Percentiles rank a stretch among this genome's conserved stretches.
phyloP scores from a whole-genome alignment of 2,113 vertebrate genomes.

The Plecturocebus donacophilus region DNA sequence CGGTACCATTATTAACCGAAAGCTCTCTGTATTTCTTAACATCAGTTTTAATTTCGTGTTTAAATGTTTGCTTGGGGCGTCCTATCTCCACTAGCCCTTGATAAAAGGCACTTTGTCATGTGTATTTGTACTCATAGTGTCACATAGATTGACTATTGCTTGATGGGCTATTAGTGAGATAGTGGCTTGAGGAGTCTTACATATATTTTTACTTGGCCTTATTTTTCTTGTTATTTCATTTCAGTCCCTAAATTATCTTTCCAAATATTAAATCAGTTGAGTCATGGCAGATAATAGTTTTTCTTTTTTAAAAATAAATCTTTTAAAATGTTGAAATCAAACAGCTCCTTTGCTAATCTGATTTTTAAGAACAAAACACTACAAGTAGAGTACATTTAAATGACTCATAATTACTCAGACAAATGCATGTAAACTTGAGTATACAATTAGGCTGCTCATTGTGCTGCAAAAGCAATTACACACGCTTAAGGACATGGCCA shows the following conservation, averaged over 20 bases:
- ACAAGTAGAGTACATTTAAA: constrained; percentile 68
- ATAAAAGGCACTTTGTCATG: fast-evolving
- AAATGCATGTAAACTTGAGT: constrained; percentile 77
- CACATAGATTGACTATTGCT: fast-evolving
- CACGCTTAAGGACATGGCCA: constrained; percentile 67
- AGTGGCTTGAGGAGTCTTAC: background rate
- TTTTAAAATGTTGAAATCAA: constrained; percentile 71
- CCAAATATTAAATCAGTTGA: background rate
- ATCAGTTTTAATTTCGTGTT: background rate
- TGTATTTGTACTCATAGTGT: background rate
- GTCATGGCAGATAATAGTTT: background rate
- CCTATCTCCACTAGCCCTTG: background rate
- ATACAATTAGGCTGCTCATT: constrained; percentile 82
- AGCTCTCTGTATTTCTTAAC: background rate
- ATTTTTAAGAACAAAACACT: constrained; percentile 74
- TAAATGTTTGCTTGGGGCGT: background rate
- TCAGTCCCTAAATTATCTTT: background rate
- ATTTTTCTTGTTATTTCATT: background rate
- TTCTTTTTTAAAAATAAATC: constrained; percentile 46
- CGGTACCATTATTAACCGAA: background rate
- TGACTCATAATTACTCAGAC: constrained; percentile 76
- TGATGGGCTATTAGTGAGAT: background rate
- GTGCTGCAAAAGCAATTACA: constrained; percentile 74
- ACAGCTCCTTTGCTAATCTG: constrained; percentile 60
- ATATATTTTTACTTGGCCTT: background rate